These are phyloP conservation scores for Heliothis peltigera DNA, from an alignment of 2,888 invertebrate genomes.

Conservation along the genomic window DNA sequence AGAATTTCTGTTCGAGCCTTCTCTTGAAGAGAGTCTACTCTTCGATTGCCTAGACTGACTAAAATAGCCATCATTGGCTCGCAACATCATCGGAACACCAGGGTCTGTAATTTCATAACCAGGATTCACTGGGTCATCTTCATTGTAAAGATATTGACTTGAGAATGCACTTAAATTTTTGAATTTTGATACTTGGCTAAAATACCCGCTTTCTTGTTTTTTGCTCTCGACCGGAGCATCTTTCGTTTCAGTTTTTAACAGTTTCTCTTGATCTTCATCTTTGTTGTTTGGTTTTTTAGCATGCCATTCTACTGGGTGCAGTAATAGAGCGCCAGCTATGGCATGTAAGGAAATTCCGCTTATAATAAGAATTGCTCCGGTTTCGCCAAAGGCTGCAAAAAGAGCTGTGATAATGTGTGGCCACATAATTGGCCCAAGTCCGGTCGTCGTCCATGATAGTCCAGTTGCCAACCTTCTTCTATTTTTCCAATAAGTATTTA, in stretches of 20 bases:
- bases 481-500: slow-evolving; percentile 93
- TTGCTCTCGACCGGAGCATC: slow-evolving; percentile 63
- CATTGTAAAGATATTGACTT: slow-evolving; percentile 91
- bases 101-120: slow-evolving; percentile 92
- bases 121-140: slow-evolving; percentile 90
- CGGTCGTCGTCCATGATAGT: slow-evolving; percentile 92
- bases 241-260: slow-evolving; percentile 65
- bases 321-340: slow-evolving; percentile 91
- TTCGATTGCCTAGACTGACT: slow-evolving; percentile 86
- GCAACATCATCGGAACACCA: slow-evolving; percentile 92
- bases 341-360: slow-evolving; percentile 92
- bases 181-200: slow-evolving; percentile 80
- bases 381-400: slow-evolving; percentile 91
- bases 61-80: slow-evolving; percentile 91
- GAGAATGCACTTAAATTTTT: slow-evolving; percentile 88
- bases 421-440: slow-evolving; percentile 93
- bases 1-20: slow-evolving; percentile 84
- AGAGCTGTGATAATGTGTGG: slow-evolving; percentile 92
- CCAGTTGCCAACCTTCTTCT: slow-evolving; percentile 93
- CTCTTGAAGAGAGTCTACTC: slow-evolving; percentile 81
- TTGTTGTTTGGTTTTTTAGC: slow-evolving; percentile 81
- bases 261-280: slow-evolving; percentile 72
- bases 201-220: slow-evolving; percentile 81
- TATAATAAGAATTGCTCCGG: slow-evolving; percentile 92
- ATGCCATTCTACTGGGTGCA: slow-evolving; percentile 94